Percentiles rank a stretch among this genome's conserved stretches.
Conservation (phyloP, 2,113 vertebrate genomes). For the Triplophysa rosa region DNA sequence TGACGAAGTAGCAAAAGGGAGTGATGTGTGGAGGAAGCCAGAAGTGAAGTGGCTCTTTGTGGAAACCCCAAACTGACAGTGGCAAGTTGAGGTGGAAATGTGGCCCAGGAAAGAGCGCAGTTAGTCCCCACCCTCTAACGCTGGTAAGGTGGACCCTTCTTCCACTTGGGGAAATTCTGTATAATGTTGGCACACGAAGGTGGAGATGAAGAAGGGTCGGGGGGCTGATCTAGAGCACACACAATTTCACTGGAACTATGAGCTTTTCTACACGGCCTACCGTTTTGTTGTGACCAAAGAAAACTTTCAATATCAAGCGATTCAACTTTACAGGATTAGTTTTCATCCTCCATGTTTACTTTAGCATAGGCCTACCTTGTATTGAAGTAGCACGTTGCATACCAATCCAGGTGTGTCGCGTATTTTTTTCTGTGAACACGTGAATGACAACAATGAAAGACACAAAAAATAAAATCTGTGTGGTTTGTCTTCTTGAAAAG, state of each 20-base stretch:
- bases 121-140: constrained; percentile 1
- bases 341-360: background rate
- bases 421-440: background rate
- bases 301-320: too few species aligned
- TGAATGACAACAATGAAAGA: background rate
- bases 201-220: too few species aligned
- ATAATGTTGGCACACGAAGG: constrained; percentile 26
- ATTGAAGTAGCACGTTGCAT: background rate
- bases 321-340: background rate
- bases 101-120: constrained; percentile 31
- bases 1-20: background rate
- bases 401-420: background rate
- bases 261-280: too few species aligned
- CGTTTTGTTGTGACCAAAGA: too few species aligned
- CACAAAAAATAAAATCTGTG: background rate
- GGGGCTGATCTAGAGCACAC: background rate
- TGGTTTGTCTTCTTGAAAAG: background rate
- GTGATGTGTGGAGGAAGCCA: constrained; percentile 15
- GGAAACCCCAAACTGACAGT: constrained; percentile 14
- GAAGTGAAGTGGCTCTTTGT: constrained; percentile 9
- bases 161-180: constrained; percentile 29
- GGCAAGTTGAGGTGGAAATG: constrained; percentile 35
- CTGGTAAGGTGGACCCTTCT: constrained; percentile 18
- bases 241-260: background rate
- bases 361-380: background rate